Base-by-base conservation (phyloP, 2,888 invertebrate species). In the Brachynemurus nebulosus region DNA sequence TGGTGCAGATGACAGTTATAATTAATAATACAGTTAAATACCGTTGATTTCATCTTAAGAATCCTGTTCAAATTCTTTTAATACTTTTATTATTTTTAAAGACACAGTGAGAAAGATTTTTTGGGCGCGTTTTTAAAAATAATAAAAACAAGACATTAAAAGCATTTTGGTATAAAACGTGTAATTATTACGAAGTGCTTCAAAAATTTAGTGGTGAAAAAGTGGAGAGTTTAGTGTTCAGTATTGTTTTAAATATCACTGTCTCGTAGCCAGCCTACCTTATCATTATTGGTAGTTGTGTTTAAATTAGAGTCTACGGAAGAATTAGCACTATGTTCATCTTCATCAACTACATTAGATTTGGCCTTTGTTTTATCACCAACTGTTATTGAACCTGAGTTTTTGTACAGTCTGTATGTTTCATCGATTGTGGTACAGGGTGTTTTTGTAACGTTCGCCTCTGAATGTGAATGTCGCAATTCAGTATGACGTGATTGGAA, bases 381-480 rank as follows among this genome's bases (percentile, higher is more conserved):
- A 19, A 18, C 37, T 37, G 37, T 37, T 37, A 20, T 37, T 16
- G 37, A 37, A 37, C 37, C 37, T 19, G 37, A 37, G 20, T 20
- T 19, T n/a, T 37, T 37, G 37, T 37, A 37, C 19, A 37, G 20
- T 37, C 37, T 16, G 36, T 36, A 36, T 16, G 36, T 19, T 19
- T 37, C 37, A 20, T 19, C 30, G 4, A 30, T 12, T 30, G 30
- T 30, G n/a, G 30, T 27, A 3, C 2, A 12, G n/a, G 30, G 3
- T 38, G 55, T 56, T 0, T 57, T 55, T 9, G 58, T 55, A 12
- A 62, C 59, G 51, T 68, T 68, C 49, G 68, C 63, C 47, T 69
- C 70, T 21, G 68, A 68, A 42, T 68, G 74, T 59, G 59, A 72
- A 61, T 61, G 58, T 58, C 75, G 41, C 57, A 65, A 35, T 63